Base-by-base conservation (phyloP, 2,888 invertebrate species). In the Epistrophe grossulariae region DNA sequence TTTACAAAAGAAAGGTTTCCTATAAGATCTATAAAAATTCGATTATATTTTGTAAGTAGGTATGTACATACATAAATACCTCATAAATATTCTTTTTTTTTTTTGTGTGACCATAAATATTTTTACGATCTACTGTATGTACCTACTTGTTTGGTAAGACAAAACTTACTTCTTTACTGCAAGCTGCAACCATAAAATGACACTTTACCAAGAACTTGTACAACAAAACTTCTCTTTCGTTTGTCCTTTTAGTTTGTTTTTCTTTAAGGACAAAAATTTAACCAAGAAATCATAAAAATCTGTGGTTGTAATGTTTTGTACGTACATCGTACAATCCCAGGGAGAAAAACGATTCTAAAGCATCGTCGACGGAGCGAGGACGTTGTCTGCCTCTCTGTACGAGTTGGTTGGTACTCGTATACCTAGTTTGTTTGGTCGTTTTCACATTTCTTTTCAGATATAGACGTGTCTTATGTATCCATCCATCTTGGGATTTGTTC, bases 191-290 rank as follows among this genome's bases (percentile, higher is more conserved):
- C 28, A 55, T 55, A 55, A 55, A 55, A 15, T 55, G 55, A 13
- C 52, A 52, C 50, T 24, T n/a, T 8, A 40, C 11, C 5, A 43
- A 15, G 15, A 52, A 55, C 28, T 55, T 55, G 15, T 28, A 31
- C 0, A 55, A 55, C 66, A 78, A 73, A 78, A 74, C 55, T 40
- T 73, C 73, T 71, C 24, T 48, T 38, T 40, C 19, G 31, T 50
- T 45, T 11, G 38, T 64, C 31, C 24, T 62, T 45, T 8, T 11
- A 13, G 15, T 55, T 55, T 55, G 10, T 19, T 35, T 59, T 59
- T 38, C 17, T 55, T 72, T 71, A 78, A 82, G 72, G 66, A 59
- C 52, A 73, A 68, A 24, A 83, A 78, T 78, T 78, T 78, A 78
- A 83, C 57, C 48, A 10, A 50, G 43, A 35, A 62, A 76, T 40